Evolutionary conservation across 2,797 vertebrate species (phyloP).

Genomic region (Microtus obscurus): DNA sequence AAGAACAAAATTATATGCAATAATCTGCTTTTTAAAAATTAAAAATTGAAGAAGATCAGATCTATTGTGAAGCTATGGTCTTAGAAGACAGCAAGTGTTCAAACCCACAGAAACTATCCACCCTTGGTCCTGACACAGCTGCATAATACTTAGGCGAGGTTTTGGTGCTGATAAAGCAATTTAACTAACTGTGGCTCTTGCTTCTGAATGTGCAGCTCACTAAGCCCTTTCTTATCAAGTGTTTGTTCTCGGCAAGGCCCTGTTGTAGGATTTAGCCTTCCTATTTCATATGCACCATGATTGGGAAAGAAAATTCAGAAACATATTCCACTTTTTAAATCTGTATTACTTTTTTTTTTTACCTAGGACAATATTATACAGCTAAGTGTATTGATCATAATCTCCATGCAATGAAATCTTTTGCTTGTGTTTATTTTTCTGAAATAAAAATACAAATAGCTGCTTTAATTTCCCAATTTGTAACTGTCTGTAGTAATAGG

Average conservation of each 20-base stretch:
- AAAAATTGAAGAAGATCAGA: neutral
- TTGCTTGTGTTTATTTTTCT: neutral
- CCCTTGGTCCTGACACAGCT: neutral
- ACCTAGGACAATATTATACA: neutral
- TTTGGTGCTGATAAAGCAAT: neutral
- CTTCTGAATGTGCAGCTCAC: neutral
- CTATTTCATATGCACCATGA: neutral
- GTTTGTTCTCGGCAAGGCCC: neutral
- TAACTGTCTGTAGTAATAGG: too few relatives aligned
- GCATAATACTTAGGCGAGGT: neutral
- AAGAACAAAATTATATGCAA: neutral
- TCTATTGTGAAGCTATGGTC: slow-evolving; percentile 3
- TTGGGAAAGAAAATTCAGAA: neutral
- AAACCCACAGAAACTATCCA: neutral
- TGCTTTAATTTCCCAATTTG: neutral
- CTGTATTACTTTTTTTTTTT: neutral
- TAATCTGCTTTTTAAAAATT: neutral
- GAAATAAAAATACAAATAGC: neutral
- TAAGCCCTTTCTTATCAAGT: neutral
- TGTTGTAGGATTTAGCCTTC: neutral
- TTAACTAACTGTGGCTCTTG: neutral
- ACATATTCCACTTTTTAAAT: neutral
- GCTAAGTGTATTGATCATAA: neutral
- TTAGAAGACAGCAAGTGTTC: neutral
- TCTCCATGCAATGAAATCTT: neutral